Evolutionary conservation across 2,113 vertebrate genomes (phyloP).

Genomic region (Lagopus leucura): DNA sequence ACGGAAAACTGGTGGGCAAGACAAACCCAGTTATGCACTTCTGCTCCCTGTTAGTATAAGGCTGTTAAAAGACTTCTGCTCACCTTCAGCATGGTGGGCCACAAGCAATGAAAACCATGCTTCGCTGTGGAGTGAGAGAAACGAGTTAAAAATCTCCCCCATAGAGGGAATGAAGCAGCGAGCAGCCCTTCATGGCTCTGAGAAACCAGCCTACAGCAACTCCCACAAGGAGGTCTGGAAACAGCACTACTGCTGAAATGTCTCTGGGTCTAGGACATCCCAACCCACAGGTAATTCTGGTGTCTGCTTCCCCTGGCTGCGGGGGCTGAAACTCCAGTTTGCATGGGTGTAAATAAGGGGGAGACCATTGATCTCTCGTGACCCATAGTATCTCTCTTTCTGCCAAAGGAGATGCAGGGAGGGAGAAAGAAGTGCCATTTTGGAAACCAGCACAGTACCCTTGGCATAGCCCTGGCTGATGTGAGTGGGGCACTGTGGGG

Average conservation of each 20-base stretch:
- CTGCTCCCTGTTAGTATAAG: not conserved
- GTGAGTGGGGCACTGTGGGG: fast-evolving
- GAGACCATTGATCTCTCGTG: not conserved
- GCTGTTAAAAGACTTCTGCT: not conserved
- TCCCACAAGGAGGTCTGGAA: conserved; percentile 4
- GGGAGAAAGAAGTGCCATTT: not conserved
- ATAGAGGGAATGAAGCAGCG: conserved; percentile 20
- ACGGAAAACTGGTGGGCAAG: not conserved
- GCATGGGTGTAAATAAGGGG: not conserved
- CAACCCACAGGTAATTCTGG: not conserved
- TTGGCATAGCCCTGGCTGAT: not conserved
- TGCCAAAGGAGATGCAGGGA: not conserved
- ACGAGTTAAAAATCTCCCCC: conserved; percentile 34
- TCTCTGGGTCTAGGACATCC: not conserved
- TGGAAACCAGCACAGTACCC: fast-evolving
- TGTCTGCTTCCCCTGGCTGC: not conserved
- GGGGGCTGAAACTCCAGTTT: not conserved
- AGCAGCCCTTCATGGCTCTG: not conserved
- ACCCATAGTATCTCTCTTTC: not conserved
- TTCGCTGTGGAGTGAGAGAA: not conserved
- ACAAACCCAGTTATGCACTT: not conserved
- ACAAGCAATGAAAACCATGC: not conserved
- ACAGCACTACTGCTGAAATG: not conserved
- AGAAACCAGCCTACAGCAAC: not conserved
- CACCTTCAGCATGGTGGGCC: not conserved